Evolutionary conservation across 92 coral and sea anemone genomes (phyloP).

Genomic region (Epizoanthus stellaris): DNA sequence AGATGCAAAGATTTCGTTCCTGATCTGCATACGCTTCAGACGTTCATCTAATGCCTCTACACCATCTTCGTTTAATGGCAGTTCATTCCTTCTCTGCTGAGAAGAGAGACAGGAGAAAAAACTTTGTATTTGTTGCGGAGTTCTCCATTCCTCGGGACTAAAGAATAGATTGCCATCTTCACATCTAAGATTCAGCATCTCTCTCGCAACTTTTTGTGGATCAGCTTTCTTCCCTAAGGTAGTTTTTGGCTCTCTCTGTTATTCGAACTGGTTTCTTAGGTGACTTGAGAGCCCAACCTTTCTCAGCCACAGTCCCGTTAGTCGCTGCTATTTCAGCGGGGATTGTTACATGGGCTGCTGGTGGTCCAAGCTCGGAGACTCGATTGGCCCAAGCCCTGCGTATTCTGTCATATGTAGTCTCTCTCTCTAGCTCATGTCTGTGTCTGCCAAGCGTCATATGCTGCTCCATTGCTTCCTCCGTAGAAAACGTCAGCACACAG

Average conservation of each 20-base stretch:
- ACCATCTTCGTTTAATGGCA: too few relatives aligned
- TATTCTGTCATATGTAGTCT: conserved; percentile 11
- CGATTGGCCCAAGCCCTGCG: conserved; percentile 23
- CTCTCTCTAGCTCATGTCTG: conserved; percentile 13
- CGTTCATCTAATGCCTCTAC: too few relatives aligned
- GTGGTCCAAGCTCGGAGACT: neutral
- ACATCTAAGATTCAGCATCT: neutral
- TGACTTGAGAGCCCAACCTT: conserved; percentile 11
- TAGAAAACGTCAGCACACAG: conserved; percentile 9
- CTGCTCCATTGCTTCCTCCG: conserved; percentile 4
- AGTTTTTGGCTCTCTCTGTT: neutral
- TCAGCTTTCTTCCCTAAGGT: neutral
- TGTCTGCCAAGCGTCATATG: neutral
- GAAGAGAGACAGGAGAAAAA: too few relatives aligned
- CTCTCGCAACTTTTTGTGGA: conserved; percentile 2
- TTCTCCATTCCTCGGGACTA: neutral
- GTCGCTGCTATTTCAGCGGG: too few relatives aligned
- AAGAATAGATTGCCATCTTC: neutral
- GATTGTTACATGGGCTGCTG: neutral
- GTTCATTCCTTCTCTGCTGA: too few relatives aligned
- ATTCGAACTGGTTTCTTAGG: neutral
- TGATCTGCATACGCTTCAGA: too few relatives aligned
- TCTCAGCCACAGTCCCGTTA: neutral
- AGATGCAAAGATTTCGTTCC: too few relatives aligned
- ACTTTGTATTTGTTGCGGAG: neutral